phyloP scores from a whole-genome alignment of 2,888 invertebrate genomes.

The Drosophila nigricruria region DNA sequence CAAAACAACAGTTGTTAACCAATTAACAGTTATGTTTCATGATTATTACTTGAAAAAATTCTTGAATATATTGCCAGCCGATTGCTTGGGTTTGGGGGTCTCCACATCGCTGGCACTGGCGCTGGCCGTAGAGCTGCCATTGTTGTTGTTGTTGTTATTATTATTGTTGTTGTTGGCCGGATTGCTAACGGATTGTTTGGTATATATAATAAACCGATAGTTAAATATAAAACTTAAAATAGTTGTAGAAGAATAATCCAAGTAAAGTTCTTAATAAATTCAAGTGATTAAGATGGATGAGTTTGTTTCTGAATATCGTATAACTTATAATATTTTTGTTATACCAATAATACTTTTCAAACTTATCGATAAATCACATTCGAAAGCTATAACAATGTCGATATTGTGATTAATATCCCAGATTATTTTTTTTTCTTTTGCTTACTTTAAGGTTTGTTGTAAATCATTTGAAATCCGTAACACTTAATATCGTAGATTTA shows the following conservation, averaged over 20 bases:
- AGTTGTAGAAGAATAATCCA: neutral
- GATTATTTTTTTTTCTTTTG: too few species aligned
- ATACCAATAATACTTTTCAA: too few species aligned
- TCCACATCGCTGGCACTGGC: constrained; percentile 63
- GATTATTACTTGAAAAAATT: constrained; percentile 96
- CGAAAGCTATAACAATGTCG: neutral
- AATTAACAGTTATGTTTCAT: constrained; percentile 21
- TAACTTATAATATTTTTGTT: too few species aligned
- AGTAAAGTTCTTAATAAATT: neutral
- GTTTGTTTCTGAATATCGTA: too few species aligned
- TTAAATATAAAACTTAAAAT: constrained; percentile 18
- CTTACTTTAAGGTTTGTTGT: too few species aligned
- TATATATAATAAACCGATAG: constrained; percentile 27
- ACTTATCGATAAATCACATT: neutral
- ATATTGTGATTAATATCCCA: neutral
- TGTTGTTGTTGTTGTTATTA: constrained; percentile 74
- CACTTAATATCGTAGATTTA: neutral
- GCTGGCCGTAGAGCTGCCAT: constrained; percentile 63
- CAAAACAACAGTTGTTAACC: constrained; percentile 33
- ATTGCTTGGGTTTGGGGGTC: constrained; percentile 89
- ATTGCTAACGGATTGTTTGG: constrained; percentile 54
- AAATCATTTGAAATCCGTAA: neutral
- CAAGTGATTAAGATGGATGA: neutral
- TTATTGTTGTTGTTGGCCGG: constrained; percentile 68
- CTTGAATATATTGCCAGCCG: constrained; percentile 96